phyloP scores from a whole-genome alignment of 2,113 vertebrate genomes.

The Gallinago paraguaiae region DNA sequence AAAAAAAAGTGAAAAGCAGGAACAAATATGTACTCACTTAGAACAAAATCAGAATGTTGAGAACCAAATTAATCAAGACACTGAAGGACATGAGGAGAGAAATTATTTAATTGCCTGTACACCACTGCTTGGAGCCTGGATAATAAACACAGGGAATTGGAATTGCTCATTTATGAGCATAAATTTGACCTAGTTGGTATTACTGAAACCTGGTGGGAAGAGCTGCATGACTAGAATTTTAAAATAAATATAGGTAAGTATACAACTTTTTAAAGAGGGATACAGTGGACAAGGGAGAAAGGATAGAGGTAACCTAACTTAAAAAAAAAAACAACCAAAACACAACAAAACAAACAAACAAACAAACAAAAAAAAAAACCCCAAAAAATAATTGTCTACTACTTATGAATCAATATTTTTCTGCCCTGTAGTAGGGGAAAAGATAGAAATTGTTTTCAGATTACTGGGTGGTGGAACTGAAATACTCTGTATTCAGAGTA shows the following conservation, averaged over 20 bases:
- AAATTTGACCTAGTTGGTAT: conserved; percentile 25
- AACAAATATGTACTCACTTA: background rate
- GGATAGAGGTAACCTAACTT: background rate
- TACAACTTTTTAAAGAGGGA: background rate
- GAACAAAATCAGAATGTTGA: conserved; percentile 7
- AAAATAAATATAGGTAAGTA: background rate
- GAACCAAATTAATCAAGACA: conserved; percentile 44
- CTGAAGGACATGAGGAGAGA: conserved; percentile 14
- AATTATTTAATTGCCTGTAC: conserved; percentile 37
- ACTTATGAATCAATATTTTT: background rate
- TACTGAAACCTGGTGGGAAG: background rate
- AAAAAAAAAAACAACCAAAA: background rate
- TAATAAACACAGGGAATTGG: conserved; percentile 42
- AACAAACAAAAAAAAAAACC: too few species aligned
- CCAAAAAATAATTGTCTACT: background rate
- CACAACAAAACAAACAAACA: too few species aligned
- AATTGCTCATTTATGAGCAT: conserved; percentile 33
- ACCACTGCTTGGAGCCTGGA: background rate
- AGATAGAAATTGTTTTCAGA: background rate
- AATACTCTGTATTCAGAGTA: background rate
- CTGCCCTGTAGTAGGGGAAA: background rate
- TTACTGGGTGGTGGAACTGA: background rate
- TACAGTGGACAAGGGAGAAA: background rate
- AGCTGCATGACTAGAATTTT: background rate
- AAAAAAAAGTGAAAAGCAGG: background rate